Conservation (phyloP, 1,140 invertebrate genomes). For the Rhagoletis zephyria region DNA sequence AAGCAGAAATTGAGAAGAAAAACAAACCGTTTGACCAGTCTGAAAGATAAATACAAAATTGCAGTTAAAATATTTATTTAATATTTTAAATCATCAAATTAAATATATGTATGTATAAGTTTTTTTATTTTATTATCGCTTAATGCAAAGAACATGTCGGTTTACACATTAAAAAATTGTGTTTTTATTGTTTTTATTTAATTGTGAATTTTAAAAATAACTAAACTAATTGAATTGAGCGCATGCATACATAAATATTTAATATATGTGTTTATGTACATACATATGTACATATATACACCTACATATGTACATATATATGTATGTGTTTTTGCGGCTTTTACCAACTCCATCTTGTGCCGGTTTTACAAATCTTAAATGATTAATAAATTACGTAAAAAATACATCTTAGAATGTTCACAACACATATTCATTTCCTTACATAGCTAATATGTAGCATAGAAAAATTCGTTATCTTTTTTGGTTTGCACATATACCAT, state of each 20-base stretch:
- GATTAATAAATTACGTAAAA: neutral
- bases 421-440: slow-evolving; percentile 14
- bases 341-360: neutral
- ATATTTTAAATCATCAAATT: slow-evolving; percentile 2
- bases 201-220: too few species aligned
- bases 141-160: slow-evolving; percentile 1
- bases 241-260: neutral
- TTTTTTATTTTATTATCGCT: neutral
- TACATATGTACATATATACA: neutral
- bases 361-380: too few species aligned
- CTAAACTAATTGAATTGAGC: too few species aligned
- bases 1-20: neutral
- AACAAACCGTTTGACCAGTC: slow-evolving; percentile 2
- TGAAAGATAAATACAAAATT: slow-evolving; percentile 31
- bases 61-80: slow-evolving; percentile 23
- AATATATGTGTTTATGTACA: neutral
- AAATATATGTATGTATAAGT: neutral
- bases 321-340: neutral
- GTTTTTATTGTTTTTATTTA: neutral
- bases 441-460: neutral
- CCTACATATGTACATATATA: neutral
- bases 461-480: slow-evolving; percentile 28
- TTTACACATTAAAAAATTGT: neutral
- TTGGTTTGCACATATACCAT: neutral
- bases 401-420: neutral